phyloP scores from a whole-genome alignment of 2,888 invertebrate genomes.

The Stenichneumon culpator region DNA sequence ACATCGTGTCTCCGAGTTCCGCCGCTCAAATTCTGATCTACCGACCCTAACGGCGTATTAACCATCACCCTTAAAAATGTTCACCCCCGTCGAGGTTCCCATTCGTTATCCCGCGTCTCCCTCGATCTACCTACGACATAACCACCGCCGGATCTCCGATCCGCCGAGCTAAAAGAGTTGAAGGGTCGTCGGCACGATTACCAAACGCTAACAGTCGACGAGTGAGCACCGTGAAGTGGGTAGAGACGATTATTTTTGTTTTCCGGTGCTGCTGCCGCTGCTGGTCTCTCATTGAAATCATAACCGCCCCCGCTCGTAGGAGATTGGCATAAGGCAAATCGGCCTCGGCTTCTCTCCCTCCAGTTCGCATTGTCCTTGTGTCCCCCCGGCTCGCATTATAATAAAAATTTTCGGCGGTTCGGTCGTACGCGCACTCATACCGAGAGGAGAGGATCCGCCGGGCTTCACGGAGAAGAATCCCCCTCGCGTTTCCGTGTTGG shows the following conservation, averaged over 20 bases:
- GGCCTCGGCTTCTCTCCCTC: conserved; percentile 74
- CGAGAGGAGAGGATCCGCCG: conserved; percentile 47
- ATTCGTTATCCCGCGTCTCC: not conserved
- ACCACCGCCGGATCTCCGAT: conserved; percentile 44
- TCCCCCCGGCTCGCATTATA: conserved; percentile 79
- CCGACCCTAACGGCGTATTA: not conserved
- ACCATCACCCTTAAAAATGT: not conserved
- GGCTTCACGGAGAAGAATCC: conserved; percentile 58
- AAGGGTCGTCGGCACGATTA: conserved; percentile 65
- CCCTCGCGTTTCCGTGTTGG: conserved; percentile 51
- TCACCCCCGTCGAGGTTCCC: not conserved
- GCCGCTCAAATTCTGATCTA: not conserved
- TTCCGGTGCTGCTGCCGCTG: conserved; percentile 55
- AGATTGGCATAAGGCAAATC: conserved; percentile 85
- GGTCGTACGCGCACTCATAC: conserved; percentile 12
- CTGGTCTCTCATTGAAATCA: conserved; percentile 77
- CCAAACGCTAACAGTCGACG: conserved; percentile 61
- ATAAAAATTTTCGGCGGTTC: conserved; percentile 82
- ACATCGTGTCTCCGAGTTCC: not conserved
- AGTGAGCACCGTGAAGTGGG: conserved; percentile 62
- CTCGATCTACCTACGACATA: conserved; percentile 3
- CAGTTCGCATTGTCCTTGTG: conserved; percentile 76
- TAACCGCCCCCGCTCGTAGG: conserved; percentile 79
- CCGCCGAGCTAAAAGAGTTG: conserved; percentile 61
- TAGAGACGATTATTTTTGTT: conserved; percentile 69